These are phyloP conservation scores for Enteromius radiatus DNA, from an alignment of 2,797 vertebrate species.

Conservation along the genomic window DNA sequence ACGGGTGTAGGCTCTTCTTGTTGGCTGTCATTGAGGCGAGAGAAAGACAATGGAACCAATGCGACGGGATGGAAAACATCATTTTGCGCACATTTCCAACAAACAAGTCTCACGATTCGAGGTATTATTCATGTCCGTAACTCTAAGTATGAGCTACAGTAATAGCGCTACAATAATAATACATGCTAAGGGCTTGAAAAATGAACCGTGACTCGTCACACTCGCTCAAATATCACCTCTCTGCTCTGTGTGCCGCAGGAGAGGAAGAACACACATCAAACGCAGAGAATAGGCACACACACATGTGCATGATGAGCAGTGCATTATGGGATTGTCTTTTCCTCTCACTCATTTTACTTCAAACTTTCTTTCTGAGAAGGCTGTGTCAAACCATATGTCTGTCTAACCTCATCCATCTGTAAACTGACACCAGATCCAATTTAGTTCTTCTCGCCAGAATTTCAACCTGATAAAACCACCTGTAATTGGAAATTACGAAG, in stretches of 20 bases:
- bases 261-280: not conserved
- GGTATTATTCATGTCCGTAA: not conserved
- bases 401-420: slow-evolving; percentile 38
- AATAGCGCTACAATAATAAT: not conserved
- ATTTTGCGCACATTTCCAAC: not conserved
- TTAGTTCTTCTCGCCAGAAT: slow-evolving; percentile 26
- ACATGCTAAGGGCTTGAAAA: not conserved
- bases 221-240: not conserved
- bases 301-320: not conserved
- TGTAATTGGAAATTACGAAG: slow-evolving; percentile 41
- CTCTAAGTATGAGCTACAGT: not conserved
- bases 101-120: not conserved
- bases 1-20: slow-evolving; percentile 7
- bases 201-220: not conserved
- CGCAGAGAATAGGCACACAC: not conserved
- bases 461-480: slow-evolving; percentile 22
- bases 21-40: slow-evolving; percentile 9
- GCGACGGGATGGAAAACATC: not conserved
- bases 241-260: not conserved
- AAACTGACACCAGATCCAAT: slow-evolving; percentile 37
- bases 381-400: slow-evolving; percentile 13
- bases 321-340: slow-evolving; percentile 13
- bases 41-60: slow-evolving; percentile 31
- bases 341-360: slow-evolving; percentile 14
- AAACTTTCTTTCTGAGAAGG: not conserved